Evolutionary conservation across 2,113 vertebrate species (phyloP), one percentile per base, ranked within the genome.

Genomic region (Oxygymnocypris stewartii): DNA sequence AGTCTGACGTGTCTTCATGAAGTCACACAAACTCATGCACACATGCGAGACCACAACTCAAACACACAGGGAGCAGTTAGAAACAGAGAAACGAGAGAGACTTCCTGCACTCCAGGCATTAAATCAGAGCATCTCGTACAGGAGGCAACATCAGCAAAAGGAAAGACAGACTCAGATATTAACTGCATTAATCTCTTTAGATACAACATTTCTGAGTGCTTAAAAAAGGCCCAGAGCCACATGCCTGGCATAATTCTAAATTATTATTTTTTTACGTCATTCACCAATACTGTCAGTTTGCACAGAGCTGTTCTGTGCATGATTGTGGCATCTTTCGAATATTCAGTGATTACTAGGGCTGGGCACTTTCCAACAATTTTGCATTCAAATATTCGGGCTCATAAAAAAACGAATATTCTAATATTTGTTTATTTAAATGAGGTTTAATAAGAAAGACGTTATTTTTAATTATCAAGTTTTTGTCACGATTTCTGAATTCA

Each of bases 71-170:
- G 37, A 65, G 59, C 13, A 69, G 31, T 69, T 69, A 69, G 57
- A 61, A 7, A 61, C 57, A n/a, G 65, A 35, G 28, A 57, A 57
- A 28, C 28, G 40, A 28, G 59, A 61, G 7, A 42, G 54, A 65
- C 11, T 42, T 35, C 37, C 20, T 42, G 63, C 25, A 4, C 59
- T 28, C 8, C 23, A 11, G n/a, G 61, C 54, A 51, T 82, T 69
- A 82, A 82, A 82, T 82, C 63, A 69, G 63, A 69, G 40, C 14
- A 12, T 47, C 40, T 65, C 13, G n/a, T 47, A 47, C n/a, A 49
- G 61, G 16, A 31, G 42, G 40, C 63, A 35, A 82, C 37, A 69
- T 82, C 80, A 69, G 63, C 25, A 35, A 28, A 69, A 82, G 31
- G 28, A 51, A 51, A 73, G 69, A 23, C 67, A 79, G 16, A 61